A percentile compares a stretch with the other conserved stretches of the same genome.
These are phyloP conservation scores for Neodontobutis hainanensis DNA, from an alignment of 2,113 vertebrate genomes.

Conservation along the genomic window DNA sequence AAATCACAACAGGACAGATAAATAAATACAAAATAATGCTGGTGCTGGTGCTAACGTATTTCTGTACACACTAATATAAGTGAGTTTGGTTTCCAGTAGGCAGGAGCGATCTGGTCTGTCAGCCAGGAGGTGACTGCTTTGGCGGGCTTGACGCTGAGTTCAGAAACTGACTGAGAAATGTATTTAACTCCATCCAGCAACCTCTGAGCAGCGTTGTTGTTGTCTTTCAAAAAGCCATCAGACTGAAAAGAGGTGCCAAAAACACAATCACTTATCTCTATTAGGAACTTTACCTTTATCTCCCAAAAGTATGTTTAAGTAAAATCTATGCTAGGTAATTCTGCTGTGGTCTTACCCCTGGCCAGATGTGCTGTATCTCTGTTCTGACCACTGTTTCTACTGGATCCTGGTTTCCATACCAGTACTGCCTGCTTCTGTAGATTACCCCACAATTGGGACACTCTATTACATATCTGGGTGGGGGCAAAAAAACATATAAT, in stretches of 20 bases:
- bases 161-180: conserved; percentile 96
- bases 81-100: conserved; percentile 98
- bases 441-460: conserved; percentile 96
- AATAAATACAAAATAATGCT: background rate
- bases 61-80: conserved; percentile 85
- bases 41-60: too few relatives aligned
- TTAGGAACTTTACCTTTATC: background rate
- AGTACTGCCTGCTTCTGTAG: conserved; percentile 96
- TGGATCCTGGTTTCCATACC: conserved; percentile 99
- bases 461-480: conserved; percentile 92
- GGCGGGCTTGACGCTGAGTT: conserved; percentile 95
- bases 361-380: conserved; percentile 98
- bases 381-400: conserved; percentile 98
- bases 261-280: background rate
- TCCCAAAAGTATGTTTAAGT: background rate
- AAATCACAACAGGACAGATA: accelerated
- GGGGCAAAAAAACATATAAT: background rate
- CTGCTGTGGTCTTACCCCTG: conserved; percentile 83
- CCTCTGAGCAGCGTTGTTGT: conserved; percentile 97
- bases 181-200: conserved; percentile 96
- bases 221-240: conserved; percentile 95
- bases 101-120: conserved; percentile 97
- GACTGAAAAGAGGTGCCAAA: conserved; percentile 75
- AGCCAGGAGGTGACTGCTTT: conserved; percentile 98
- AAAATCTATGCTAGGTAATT: conserved; percentile 10